Evolutionary conservation across 2,888 invertebrate genomes (phyloP), one percentile per base, ranked within the genome.

Genomic region (Eudasyphora cyanicolor): DNA sequence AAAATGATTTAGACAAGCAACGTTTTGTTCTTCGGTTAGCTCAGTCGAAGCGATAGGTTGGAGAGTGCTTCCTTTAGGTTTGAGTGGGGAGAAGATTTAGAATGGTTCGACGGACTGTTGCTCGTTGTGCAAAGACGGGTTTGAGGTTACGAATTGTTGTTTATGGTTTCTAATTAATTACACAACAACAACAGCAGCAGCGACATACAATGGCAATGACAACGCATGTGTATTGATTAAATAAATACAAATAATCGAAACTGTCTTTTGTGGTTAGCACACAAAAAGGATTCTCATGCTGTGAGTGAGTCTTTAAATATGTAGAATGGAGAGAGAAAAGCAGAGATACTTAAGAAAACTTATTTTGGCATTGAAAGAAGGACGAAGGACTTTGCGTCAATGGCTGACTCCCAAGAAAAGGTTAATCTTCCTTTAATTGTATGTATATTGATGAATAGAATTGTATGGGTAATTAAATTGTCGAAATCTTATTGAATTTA

Each of bases 1-100:
- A 78, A 79, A 82, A 79, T 82, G 79, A 82, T 82, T 82, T 74
- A 60, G 73, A 82, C 79, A 79, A 73, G 73, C 60, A 67, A 49
- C 73, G 76, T 76, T 79, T 76, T 76, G 64, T 82, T 64, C 67
- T 19, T 17, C 60, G 54, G n/a, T n/a, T n/a, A n/a, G n/a, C 29
- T 57, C 49, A 38, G 67, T 67, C 14, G 19, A 27, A 42, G 51
- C 29, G 42, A 19, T 49, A 42, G 12, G 64, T 8, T 54, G 51
- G 4, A 32, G 19, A 27, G 38, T 14, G 35, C 10, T 67, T 38
- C 17, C 35, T 7, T 7, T 35, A 10, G 8, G 10, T 21, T n/a
- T 64, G 38, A 64, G 19, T 27, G 60, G 7, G 12, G 14, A 60
- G 1, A 29, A 29, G 14, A 17, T 17, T 60, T 60, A 29, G 14